Base-by-base conservation (phyloP, 1,140 invertebrate genomes). In the Microvelia longipes region DNA sequence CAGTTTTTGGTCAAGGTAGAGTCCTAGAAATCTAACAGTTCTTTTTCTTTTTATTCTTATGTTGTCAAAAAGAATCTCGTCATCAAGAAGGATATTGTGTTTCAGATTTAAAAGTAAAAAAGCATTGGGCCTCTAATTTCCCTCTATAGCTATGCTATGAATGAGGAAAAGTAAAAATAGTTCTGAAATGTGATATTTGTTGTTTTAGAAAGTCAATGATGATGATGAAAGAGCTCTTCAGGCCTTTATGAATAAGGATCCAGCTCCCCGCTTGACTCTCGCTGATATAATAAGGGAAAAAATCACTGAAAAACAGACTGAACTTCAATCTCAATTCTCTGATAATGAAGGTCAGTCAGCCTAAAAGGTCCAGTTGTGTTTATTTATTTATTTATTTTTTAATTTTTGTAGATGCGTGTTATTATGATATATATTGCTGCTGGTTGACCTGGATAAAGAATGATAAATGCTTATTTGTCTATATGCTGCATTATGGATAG, bases 231-330 rank as follows among this genome's bases (percentile, higher is more conserved):
- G 86, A 76, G 93, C 92, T 1, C 83, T 98, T 61, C 85, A 89
- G 78, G 85, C 86, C 78, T 98, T 97, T 76, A 91, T 93, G 87
- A 86, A 85, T 69, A 83, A 81, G 79, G 87, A 89, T 80, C 83
- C 79, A 66, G 81, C 74, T 76, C 86, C 82, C 74, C 82, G 78
- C 76, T 78, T 87, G 66, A 93, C 91, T 26, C 78, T 98, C 29
- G 91, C 90, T 29, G 93, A 98, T 77, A 88, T 96, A 66, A 94
- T 98, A 70, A 86, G 88, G 81, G 92, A 96, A 74, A 97, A 94
- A 81, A 87, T 98, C 64, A 91, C 89, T 67, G 73, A 74, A 68
- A 74, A 74, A 69, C 70, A 70, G 30, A 74, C 92, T 13, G 94
- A 97, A 81, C 82, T 97, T 30, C 85, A 90, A 26, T 87, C 90